A percentile compares a stretch with the other conserved stretches of the same genome.
Conservation (phyloP, 2,113 vertebrate genomes). For the Archocentrus centrarchus region DNA sequence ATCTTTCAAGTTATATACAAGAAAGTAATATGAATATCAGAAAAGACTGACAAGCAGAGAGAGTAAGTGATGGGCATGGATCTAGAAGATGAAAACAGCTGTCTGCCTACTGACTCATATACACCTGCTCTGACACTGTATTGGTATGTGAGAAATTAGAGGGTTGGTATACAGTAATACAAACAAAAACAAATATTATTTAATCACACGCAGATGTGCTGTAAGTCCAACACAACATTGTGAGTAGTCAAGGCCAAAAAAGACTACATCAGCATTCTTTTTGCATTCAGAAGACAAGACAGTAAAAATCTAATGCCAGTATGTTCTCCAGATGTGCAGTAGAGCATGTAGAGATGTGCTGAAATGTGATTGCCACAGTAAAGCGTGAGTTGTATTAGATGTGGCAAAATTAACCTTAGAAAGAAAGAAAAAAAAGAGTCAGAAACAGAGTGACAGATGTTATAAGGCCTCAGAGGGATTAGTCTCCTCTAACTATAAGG, state of each 20-base stretch:
- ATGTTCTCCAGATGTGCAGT: neutral
- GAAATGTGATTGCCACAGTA: neutral
- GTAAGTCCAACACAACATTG: neutral
- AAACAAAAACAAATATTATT: conserved; percentile 26
- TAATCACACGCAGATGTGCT: neutral
- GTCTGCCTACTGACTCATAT: conserved; percentile 43
- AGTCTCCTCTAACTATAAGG: conserved; percentile 35
- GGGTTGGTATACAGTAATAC: neutral
- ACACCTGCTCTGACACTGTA: conserved; percentile 38
- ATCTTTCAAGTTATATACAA: neutral
- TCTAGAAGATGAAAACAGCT: conserved; percentile 46
- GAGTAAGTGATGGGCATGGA: conserved; percentile 38
- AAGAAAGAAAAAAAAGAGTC: conserved; percentile 28
- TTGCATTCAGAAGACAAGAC: neutral
- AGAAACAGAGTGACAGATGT: conserved; percentile 54
- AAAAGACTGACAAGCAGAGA: neutral
- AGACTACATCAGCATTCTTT: neutral
- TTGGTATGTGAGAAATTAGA: conserved; percentile 26
- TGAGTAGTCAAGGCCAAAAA: neutral
- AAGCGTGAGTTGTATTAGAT: neutral
- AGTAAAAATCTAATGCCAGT: neutral
- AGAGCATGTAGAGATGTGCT: neutral
- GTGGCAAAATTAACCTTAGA: conserved; percentile 25
- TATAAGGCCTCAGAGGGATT: conserved; percentile 53
- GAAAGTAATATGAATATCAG: neutral